Base-by-base conservation (phyloP, 2,888 invertebrate genomes). In the Acleris holmiana region DNA sequence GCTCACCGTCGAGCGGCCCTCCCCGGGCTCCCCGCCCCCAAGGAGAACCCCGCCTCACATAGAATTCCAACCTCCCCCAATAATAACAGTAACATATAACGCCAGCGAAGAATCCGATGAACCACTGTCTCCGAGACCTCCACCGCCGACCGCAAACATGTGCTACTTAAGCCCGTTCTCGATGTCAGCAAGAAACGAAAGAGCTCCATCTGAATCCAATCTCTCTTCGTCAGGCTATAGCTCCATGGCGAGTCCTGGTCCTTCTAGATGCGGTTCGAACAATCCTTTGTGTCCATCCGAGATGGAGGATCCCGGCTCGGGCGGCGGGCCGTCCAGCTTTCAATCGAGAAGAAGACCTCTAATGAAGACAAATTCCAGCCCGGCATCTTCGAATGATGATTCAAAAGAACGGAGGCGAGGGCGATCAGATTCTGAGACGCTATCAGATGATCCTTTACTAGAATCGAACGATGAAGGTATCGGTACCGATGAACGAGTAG, bases 151-250 rank as follows among this genome's bases (percentile, higher is more conserved):
- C 4, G 87, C 86, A 23, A 93, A 93, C 40, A 96, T 96, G 95
- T 95, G 95, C 73, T 96, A 96, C 78, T 84, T 97, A 17, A 96
- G 96, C 81, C 97, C 97, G 0, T 96, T 96, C 81, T 94, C 96
- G 1, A 95, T 96, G 93, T 94, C 95, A 50, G 93, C 94, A 1
- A 89, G 95, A 70, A 95, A 95, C 15, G 96, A 96, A 76, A 93
- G 96, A 71, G 96, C 95, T 2, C 96, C 96, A 15, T 97, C 97
- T 0, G 96, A 97, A 86, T 96, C 96, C 2, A 97, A 97, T 83
- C 89, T 97, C 47, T 96, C 96, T 69, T 96, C 97, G 8, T 97
- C 96, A 0, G 97, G 97, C 8, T 97, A 97, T 82, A 96, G 96
- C 70, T 97, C 96, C 2, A 96, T 97, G 95, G 96, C 97, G 0